phyloP scores from a whole-genome alignment of 2,113 vertebrate genomes.

The Lethenteron camtschaticum region DNA sequence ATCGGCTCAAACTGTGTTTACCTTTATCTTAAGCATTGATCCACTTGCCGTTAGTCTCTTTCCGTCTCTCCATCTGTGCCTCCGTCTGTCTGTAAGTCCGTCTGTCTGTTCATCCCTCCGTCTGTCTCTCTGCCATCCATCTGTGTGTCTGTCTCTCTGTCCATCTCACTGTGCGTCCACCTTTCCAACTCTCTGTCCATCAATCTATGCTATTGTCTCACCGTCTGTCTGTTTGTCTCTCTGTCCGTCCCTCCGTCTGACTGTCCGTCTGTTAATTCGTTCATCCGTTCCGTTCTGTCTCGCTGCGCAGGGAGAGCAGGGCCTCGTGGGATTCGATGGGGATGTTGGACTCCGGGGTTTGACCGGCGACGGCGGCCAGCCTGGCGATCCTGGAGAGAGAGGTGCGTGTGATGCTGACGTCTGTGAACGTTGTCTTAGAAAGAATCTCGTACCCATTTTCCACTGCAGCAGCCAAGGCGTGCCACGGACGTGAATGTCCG shows the following conservation, averaged over 20 bases:
- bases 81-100: not conserved
- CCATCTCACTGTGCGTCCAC: not conserved
- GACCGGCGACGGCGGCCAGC: not conserved
- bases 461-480: too few relatives aligned
- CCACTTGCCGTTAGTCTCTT: too few relatives aligned
- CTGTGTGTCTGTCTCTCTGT: not conserved
- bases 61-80: not conserved
- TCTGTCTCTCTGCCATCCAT: not conserved
- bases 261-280: not conserved
- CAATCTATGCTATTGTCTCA: not conserved
- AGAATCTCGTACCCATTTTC: too few relatives aligned
- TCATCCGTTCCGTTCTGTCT: not conserved
- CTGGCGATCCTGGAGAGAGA: not conserved
- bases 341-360: not conserved
- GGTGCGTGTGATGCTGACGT: not conserved
- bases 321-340: constrained; percentile 1
- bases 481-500: too few relatives aligned
- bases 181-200: not conserved
- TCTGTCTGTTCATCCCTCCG: not conserved
- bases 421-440: too few relatives aligned
- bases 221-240: not conserved
- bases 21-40: too few relatives aligned
- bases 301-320: not conserved
- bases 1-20: too few relatives aligned
- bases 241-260: not conserved